A percentile compares a stretch with the other conserved stretches of the same genome.
Conservation (phyloP, 2,113 vertebrate species). For the Bungarus multicinctus region DNA sequence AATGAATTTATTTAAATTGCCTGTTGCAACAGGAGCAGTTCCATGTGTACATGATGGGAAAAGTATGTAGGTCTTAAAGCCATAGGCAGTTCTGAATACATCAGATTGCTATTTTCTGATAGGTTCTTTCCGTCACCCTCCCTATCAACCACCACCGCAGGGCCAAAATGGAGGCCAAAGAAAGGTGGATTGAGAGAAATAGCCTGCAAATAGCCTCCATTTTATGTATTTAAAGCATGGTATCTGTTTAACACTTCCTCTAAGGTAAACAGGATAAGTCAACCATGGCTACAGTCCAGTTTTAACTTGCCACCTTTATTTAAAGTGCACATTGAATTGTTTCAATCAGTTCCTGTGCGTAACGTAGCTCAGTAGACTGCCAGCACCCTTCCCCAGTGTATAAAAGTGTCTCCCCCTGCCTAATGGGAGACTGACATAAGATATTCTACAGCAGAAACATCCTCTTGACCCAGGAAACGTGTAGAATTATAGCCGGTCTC, state of each 20-base stretch:
- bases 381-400: neutral
- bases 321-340: neutral
- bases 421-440: neutral
- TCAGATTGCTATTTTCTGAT: neutral
- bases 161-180: neutral
- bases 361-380: neutral
- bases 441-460: neutral
- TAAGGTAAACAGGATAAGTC: neutral
- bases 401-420: neutral
- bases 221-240: neutral
- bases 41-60: neutral
- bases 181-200: neutral
- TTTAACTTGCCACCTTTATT: neutral
- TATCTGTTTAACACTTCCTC: neutral
- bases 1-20: constrained; percentile 27
- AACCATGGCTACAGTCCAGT: neutral
- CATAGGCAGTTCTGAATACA: neutral
- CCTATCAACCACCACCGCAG: neutral
- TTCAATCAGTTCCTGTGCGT: neutral
- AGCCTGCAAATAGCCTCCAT: neutral
- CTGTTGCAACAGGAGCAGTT: neutral
- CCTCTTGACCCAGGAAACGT: neutral
- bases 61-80: neutral
- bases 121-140: neutral
- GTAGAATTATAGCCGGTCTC: neutral